Evolutionary conservation across 2,797 vertebrate species (phyloP).

Genomic region (Lutjanus argentimaculatus): DNA sequence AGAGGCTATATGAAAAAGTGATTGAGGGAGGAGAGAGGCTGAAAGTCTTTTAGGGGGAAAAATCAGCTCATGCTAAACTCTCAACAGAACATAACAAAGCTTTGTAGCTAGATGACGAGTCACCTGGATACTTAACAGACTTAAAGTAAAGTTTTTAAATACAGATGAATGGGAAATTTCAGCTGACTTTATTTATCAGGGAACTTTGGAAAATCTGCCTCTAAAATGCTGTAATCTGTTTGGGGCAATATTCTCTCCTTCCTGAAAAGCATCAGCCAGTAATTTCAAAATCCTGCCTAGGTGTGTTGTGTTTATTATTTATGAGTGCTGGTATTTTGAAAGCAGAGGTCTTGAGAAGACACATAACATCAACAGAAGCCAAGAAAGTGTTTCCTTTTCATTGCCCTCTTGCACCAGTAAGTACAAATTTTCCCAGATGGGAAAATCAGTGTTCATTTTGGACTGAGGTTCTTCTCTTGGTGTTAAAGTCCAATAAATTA

Average conservation of each 20-base stretch:
- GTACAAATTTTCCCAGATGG: slow-evolving; percentile 43
- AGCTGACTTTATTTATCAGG: background rate
- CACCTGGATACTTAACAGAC: slow-evolving; percentile 28
- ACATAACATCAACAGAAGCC: slow-evolving; percentile 38
- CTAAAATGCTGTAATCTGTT: background rate
- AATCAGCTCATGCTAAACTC: background rate
- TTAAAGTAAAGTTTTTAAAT: background rate
- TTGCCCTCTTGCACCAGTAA: slow-evolving; percentile 6
- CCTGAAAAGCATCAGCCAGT: slow-evolving; percentile 15
- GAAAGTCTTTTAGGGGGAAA: background rate
- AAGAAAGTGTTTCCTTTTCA: slow-evolving; percentile 25
- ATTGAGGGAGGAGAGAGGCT: slow-evolving; percentile 5
- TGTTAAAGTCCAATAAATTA: slow-evolving; percentile 16
- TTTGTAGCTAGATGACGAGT: slow-evolving; percentile 13
- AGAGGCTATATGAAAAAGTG: slow-evolving; percentile 27
- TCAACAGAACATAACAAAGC: slow-evolving; percentile 13
- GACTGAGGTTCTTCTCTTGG: slow-evolving; percentile 31
- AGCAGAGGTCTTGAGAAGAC: slow-evolving; percentile 22
- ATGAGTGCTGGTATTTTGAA: slow-evolving; percentile 41
- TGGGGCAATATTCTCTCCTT: background rate
- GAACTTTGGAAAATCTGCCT: background rate
- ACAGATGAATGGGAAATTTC: slow-evolving; percentile 2
- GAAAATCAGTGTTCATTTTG: slow-evolving; percentile 24
- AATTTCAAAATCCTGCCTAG: slow-evolving; percentile 22
- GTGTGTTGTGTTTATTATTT: slow-evolving; percentile 46